These are phyloP conservation scores for Ptyas mucosa DNA, from an alignment of 2,113 vertebrate species.

Conservation along the genomic window DNA sequence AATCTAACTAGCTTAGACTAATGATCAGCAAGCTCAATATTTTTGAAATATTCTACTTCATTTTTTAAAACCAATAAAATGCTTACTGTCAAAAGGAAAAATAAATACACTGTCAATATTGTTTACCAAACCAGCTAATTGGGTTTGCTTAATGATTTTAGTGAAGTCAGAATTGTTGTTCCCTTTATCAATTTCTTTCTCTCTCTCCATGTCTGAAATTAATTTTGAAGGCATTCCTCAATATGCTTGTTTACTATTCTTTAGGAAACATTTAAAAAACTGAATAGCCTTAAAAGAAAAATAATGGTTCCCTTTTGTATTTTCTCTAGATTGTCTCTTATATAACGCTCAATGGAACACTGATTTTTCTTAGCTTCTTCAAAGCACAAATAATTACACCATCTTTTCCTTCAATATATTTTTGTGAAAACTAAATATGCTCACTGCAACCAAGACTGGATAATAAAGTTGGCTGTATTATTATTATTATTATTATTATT, in stretches of 20 bases:
- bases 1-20: conserved; percentile 61
- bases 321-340: neutral
- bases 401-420: neutral
- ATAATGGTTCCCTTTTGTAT: neutral
- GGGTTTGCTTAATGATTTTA: conserved; percentile 31
- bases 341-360: neutral
- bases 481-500: neutral
- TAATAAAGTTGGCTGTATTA: neutral
- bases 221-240: neutral
- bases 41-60: neutral
- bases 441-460: neutral
- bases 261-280: neutral
- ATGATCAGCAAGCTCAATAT: conserved; percentile 39
- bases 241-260: neutral
- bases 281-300: neutral
- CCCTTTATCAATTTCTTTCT: neutral
- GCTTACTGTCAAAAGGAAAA: conserved; percentile 34
- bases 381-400: neutral
- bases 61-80: conserved; percentile 36
- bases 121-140: conserved; percentile 41
- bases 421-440: neutral
- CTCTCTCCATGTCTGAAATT: neutral
- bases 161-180: conserved; percentile 15
- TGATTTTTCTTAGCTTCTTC: neutral
- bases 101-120: conserved; percentile 31